Conservation (phyloP, 2,113 vertebrate genomes). For the Catharus fuscescens region DNA sequence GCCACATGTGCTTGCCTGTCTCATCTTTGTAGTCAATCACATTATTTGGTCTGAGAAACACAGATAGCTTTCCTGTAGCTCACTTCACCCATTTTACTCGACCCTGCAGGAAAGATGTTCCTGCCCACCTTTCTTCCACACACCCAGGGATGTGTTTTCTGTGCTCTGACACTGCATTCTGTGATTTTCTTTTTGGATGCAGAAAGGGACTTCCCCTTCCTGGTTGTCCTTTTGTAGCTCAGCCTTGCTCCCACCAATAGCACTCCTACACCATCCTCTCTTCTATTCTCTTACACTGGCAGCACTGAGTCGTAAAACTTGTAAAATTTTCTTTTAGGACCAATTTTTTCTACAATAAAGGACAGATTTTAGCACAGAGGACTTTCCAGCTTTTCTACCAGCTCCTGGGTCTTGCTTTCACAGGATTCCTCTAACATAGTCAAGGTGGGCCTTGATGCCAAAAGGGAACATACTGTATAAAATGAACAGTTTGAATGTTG, state of each 20-base stretch:
- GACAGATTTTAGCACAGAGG: not conserved
- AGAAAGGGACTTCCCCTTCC: not conserved
- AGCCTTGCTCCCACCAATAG: not conserved
- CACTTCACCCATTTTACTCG: not conserved
- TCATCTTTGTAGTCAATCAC: not conserved
- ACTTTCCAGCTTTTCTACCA: not conserved
- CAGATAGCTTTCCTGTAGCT: not conserved
- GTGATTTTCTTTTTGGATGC: not conserved
- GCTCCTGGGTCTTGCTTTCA: not conserved
- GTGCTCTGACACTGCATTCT: not conserved
- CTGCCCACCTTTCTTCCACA: not conserved
- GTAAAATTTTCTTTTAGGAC: not conserved
- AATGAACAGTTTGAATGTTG: not conserved
- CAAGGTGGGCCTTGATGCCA: not conserved
- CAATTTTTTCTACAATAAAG: not conserved
- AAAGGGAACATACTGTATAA: not conserved
- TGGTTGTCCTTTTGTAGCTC: not conserved
- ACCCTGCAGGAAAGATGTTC: not conserved
- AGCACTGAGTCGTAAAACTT: not conserved
- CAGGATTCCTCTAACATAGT: not conserved
- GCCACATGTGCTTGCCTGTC: rapidly evolving
- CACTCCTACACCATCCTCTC: not conserved
- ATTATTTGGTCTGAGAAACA: not conserved
- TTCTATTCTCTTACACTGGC: not conserved
- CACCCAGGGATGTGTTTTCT: rapidly evolving